Base-by-base conservation (phyloP, 1,140 invertebrate species). In the Lucilia sericata region DNA sequence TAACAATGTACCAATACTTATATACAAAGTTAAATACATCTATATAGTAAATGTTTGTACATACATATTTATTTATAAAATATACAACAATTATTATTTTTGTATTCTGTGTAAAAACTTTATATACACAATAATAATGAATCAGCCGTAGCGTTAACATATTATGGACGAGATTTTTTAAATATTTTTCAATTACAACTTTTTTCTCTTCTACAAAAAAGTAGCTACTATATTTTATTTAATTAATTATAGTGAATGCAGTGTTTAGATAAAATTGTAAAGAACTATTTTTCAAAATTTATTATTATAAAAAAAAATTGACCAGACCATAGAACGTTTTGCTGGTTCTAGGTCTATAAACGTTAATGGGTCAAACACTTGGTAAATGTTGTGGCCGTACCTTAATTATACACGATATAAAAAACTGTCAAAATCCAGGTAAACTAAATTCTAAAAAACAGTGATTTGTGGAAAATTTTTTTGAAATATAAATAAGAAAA, bases 391-490 rank as follows among this genome's bases (percentile, higher is more conserved):
- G 74, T 81, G 86, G 86, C 25, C 85, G 86, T 10, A 87, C 86
- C 1, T 42, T 87, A 19, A 86, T 87, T 82, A 87, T 87, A 14
- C 83, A 87, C 36, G 86, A 87, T 13, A 84, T 80, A 13, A 86
- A 86, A 85, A 84, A 76, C 25, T 87, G 86, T 70, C 83, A 86
- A 60, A 87, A 87, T 86, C 86, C 86, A 85, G 86, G 86, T 86
- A 85, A 83, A 84, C 12, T 47, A 21, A 80, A 49, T 51, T 30
- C 25, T 3, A 30, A 17, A 25, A 21, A 70, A 9, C 51, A 55
- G 10, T 13, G n/a, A 7, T 21, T 70, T 8, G 65, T 70, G n/a
- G n/a, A 70, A 12, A 70, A 25, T 21, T n/a, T 65, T 8, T 9
- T 12, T 49, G 1, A 49, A 49, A 49, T 49, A 30, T 30, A 49